Base-by-base conservation (phyloP, 1,140 invertebrate genomes). In the Atta colombica region DNA sequence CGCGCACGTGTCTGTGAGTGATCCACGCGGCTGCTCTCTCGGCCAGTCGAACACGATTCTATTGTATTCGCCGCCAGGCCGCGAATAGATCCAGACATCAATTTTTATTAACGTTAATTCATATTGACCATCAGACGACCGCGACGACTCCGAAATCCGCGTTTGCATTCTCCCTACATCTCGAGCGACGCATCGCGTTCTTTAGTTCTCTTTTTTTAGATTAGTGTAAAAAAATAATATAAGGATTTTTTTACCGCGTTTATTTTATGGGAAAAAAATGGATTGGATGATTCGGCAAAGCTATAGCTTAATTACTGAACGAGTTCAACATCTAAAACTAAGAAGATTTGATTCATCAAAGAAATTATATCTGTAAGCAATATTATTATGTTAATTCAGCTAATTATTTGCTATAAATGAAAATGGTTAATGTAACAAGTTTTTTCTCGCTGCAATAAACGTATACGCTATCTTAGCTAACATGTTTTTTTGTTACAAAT, bases 211-310 rank as follows among this genome's bases (percentile, higher is more conserved):
- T 65, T 35, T 65, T 31, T 31, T 45, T 35, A 45, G 7, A 65
- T 31, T 10, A 28, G 5, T 35, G 31, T 35, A 6, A 66, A 39
- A n/a, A 66, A n/a, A 39, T 66, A 1, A 39, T 66, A 1, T 49
- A 45, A 35, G 3, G 18, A 7, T 6, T 72, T 55, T n/a, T 18
- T 8, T 72, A 85, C 86, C 89, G 61, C 85, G 71, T 89, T 88
- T 60, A 74, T 81, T 77, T 77, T 35, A 5, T 80, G 85, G 25
- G 65, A 3, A 45, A 45, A 45, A 45, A 45, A 45, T 45, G 39
- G 7, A 45, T 45, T 45, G 39, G 8, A 0, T 45, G 39, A 7
- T 45, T 45, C 39, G 39, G 2, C 39, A 45, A 45, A 45, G 39
- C 39, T 12, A 45, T 45, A 45, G 39, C 8, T 45, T 45, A 45